These are phyloP conservation scores for Crenuchus spilurus DNA, from an alignment of 2,797 vertebrate genomes.

Conservation along the genomic window DNA sequence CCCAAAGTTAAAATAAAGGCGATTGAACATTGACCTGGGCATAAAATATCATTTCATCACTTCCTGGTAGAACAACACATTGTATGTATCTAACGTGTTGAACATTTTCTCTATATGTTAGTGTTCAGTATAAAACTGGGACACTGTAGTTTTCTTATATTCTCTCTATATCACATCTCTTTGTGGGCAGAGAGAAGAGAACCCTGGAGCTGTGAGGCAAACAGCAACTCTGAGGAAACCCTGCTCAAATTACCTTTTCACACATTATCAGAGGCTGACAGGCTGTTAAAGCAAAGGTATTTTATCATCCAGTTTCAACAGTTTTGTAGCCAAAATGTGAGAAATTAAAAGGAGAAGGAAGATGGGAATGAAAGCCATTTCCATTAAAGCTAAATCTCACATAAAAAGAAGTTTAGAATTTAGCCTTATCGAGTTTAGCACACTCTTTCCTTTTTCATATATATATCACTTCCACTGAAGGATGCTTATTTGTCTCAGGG, in stretches of 20 bases:
- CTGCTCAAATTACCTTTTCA: slow-evolving; percentile 70
- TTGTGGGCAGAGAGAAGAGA: slow-evolving; percentile 29
- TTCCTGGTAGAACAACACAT: too few relatives aligned
- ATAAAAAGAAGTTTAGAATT: slow-evolving; percentile 38
- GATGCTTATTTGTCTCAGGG: slow-evolving; percentile 25
- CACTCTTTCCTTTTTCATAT: slow-evolving; percentile 3
- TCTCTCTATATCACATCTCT: background rate
- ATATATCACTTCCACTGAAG: slow-evolving; percentile 47
- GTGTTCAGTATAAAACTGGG: too few relatives aligned
- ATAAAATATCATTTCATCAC: too few relatives aligned
- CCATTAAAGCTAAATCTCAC: slow-evolving; percentile 49
- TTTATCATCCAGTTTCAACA: slow-evolving; percentile 71
- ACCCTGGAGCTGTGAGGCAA: slow-evolving; percentile 28
- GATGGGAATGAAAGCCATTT: slow-evolving; percentile 31
- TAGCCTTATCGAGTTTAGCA: slow-evolving; percentile 5
- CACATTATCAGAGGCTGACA: slow-evolving; percentile 70
- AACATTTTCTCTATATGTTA: too few relatives aligned
- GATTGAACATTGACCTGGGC: too few relatives aligned
- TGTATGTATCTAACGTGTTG: too few relatives aligned
- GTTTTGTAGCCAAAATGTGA: slow-evolving; percentile 62
- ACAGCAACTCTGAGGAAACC: slow-evolving; percentile 30
- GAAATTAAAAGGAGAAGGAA: slow-evolving; percentile 62
- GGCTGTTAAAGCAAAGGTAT: slow-evolving; percentile 70
- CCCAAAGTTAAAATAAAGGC: too few relatives aligned
- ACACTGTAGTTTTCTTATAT: slow-evolving; percentile 23